Evolutionary conservation across 2,797 vertebrate genomes (phyloP), one percentile per base, ranked within the genome.

Genomic region (Bufotes viridis): DNA sequence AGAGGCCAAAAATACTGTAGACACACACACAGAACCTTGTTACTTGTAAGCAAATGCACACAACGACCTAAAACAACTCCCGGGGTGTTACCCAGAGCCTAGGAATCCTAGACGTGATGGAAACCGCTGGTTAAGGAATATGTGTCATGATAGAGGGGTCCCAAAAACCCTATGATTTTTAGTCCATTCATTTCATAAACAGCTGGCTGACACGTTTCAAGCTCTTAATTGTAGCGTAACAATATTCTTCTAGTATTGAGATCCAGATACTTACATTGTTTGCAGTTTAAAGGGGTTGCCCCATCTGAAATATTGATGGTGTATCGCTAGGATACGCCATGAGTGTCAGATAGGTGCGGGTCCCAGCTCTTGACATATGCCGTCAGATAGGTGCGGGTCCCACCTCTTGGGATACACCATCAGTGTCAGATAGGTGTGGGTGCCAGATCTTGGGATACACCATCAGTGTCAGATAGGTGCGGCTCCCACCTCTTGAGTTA

Each of bases 1-100:
- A 17, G 42, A 65, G 76, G 76, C 34, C 61, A 81, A 65, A 78
- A 81, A 65, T 51, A 65, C 20, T 67, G 67, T 65, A 67, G 65
- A 51, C 61, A 81, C 22, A 7, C 15, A 80, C 55, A 58, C 26
- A 55, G 67, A 49, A 81, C 51, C 61, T 65, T 51, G 60, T 65
- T 67, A 81, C 34, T 65, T 65, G 61, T 34, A 24, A 51, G 20
- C 22, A 15, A 81, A 14, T 24, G 78, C 15, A 34, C 10, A 4
- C 55, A 3, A 26, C 2, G 18, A 81, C 60, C 29, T 51, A 53
- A 75, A 51, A 75, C 15, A 51, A 74, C 69, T 18, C 15, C 1
- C 1, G 14, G 61, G 29, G 18, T 22, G 26, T 14, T 13, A 34
- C 29, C 8, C 17, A 11, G 17, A 70, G 18, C 72, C 22, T 10